Conservation (phyloP, 2,888 invertebrate genomes). For the Lissocephala sabroskyi region DNA sequence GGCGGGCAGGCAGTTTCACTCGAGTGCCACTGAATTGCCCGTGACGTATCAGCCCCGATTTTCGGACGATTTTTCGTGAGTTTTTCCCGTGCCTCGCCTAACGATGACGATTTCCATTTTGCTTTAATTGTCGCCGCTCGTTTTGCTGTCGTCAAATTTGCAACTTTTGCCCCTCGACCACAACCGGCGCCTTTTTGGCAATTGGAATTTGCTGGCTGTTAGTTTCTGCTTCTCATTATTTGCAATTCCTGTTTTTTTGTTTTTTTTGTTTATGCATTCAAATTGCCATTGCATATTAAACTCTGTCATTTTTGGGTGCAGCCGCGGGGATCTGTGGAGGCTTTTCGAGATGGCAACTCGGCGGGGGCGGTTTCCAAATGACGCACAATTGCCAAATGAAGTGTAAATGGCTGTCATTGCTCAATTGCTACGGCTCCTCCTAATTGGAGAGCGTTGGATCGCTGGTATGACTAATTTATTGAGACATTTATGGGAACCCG, state of each 20-base stretch:
- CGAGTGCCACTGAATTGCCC: constrained; percentile 63
- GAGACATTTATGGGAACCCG: too few relatives aligned
- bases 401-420: constrained; percentile 15
- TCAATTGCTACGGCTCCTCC: too few relatives aligned
- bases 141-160: constrained; percentile 44
- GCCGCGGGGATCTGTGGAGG: too few relatives aligned
- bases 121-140: constrained; percentile 56
- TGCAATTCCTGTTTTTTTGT: constrained; percentile 17
- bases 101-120: constrained; percentile 19
- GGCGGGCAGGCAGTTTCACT: constrained; percentile 25
- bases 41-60: constrained; percentile 50
- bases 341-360: too few relatives aligned
- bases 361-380: too few relatives aligned
- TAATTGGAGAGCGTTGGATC: too few relatives aligned
- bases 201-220: not conserved
- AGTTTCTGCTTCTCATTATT: not conserved
- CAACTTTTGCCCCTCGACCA: too few relatives aligned
- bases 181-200: too few relatives aligned
- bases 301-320: not conserved
- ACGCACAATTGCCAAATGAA: constrained; percentile 41
- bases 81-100: constrained; percentile 7
- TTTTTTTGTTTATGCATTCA: constrained; percentile 29
- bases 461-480: too few relatives aligned
- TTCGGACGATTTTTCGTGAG: constrained; percentile 21
- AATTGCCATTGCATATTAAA: constrained; percentile 7